phyloP scores from a whole-genome alignment of 2,113 vertebrate genomes.

The Chloropsis hardwickii region DNA sequence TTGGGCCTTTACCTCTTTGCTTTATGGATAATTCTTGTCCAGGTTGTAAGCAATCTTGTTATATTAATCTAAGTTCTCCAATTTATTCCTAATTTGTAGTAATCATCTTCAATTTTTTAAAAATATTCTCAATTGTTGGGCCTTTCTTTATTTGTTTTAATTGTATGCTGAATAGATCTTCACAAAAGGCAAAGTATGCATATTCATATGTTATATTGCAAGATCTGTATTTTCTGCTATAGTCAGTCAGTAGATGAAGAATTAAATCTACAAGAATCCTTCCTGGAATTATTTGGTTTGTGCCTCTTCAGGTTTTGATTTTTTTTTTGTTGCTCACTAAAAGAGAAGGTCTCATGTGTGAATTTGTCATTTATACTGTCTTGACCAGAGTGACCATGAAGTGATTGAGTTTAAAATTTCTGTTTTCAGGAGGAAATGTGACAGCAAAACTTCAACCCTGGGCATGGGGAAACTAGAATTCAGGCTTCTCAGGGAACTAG shows the following conservation, averaged over 20 bases:
- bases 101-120: background rate
- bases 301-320: background rate
- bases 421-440: background rate
- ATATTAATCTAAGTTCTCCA: background rate
- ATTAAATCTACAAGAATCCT: background rate
- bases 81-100: background rate
- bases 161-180: background rate
- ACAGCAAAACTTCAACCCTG: background rate
- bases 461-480: background rate
- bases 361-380: background rate
- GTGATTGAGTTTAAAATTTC: accelerated
- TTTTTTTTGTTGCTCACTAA: background rate
- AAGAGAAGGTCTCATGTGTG: background rate
- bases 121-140: background rate
- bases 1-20: background rate
- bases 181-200: background rate
- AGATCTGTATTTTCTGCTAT: background rate
- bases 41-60: background rate
- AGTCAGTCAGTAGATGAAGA: background rate
- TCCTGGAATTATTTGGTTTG: background rate
- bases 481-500: background rate
- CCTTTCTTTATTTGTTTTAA: background rate
- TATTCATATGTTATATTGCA: background rate
- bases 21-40: background rate
- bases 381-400: background rate